A percentile compares a stretch with the other conserved stretches of the same genome.
These are phyloP conservation scores for Meleagris gallopavo DNA, from an alignment of 2,113 vertebrate genomes.

Conservation along the genomic window DNA sequence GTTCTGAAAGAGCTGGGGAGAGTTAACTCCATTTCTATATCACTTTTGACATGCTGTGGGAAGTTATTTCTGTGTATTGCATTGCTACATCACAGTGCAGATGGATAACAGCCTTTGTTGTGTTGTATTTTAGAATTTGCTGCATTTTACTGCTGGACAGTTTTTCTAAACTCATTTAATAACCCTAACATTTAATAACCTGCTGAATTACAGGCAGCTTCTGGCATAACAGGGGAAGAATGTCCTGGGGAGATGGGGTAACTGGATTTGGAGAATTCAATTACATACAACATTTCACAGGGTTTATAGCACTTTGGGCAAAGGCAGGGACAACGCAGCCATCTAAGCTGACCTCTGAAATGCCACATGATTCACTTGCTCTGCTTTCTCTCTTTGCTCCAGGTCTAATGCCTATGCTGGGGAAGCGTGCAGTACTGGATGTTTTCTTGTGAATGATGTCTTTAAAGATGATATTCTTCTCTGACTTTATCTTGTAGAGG, in stretches of 20 bases:
- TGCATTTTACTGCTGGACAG: not conserved
- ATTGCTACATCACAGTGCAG: rapidly evolving
- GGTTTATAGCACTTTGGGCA: not conserved
- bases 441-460: not conserved
- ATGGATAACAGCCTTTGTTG: not conserved
- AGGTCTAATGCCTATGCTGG: not conserved
- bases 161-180: not conserved
- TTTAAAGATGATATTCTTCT: not conserved
- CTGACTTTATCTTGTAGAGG: not conserved
- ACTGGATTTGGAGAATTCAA: conserved; percentile 25
- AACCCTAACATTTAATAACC: conserved; percentile 8
- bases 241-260: not conserved
- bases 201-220: not conserved
- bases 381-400: not conserved
- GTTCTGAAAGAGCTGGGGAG: not conserved
- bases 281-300: not conserved
- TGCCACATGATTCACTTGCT: not conserved
- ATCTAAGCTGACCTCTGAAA: not conserved
- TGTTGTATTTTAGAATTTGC: not conserved
- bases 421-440: not conserved
- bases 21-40: not conserved
- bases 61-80: not conserved
- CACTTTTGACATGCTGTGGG: not conserved
- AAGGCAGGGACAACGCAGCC: not conserved
- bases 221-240: not conserved